These are phyloP conservation scores for Eulemur mongoz DNA, from an alignment of 2,797 vertebrate species.

Conservation along the genomic window DNA sequence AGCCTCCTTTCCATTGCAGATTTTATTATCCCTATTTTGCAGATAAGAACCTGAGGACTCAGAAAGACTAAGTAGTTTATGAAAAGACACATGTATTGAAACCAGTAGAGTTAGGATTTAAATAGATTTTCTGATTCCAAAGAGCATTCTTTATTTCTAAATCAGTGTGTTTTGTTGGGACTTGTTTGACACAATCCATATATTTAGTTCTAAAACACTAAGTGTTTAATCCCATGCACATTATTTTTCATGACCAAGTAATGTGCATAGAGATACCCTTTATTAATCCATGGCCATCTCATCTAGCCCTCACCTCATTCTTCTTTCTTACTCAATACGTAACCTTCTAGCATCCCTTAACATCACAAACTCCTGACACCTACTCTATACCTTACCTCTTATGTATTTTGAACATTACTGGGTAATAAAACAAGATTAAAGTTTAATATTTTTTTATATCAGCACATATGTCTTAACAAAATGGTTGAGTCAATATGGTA, in stretches of 20 bases:
- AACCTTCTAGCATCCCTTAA: not conserved
- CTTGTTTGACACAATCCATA: not conserved
- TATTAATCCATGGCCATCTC: not conserved
- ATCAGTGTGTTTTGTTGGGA: not conserved
- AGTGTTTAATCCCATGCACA: not conserved
- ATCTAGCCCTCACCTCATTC: not conserved
- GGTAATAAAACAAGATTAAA: not conserved
- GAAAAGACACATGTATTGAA: not conserved
- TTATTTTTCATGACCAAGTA: not conserved
- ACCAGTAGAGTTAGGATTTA: not conserved
- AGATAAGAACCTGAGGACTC: not conserved
- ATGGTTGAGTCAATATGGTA: not conserved
- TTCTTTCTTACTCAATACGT: not conserved
- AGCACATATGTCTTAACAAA: not conserved
- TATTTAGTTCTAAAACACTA: not conserved
- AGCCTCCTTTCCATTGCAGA: not conserved
- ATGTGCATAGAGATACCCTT: not conserved
- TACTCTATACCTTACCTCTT: not conserved
- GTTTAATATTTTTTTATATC: not conserved
- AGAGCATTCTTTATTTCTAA: not conserved
- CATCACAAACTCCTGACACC: not conserved
- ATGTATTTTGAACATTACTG: not conserved
- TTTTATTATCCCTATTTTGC: not conserved
- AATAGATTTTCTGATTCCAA: not conserved
- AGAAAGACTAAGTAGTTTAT: not conserved